These are phyloP conservation scores for Clanis bilineata DNA, from an alignment of 2,888 invertebrate genomes.

Conservation along the genomic window DNA sequence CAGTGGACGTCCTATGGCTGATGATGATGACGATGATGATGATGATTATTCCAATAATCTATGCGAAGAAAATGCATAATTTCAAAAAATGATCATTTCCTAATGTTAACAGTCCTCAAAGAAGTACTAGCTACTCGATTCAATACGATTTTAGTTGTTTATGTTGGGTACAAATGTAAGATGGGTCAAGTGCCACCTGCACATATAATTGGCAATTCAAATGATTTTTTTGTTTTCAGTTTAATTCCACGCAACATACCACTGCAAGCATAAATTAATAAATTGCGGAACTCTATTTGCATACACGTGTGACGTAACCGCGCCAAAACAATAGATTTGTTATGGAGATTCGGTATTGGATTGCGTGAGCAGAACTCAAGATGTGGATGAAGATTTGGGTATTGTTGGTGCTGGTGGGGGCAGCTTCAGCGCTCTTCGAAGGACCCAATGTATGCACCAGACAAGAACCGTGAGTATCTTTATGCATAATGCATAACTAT, in stretches of 20 bases:
- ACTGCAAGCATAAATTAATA: slow-evolving; percentile 12
- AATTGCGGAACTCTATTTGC: slow-evolving; percentile 38
- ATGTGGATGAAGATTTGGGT: slow-evolving; percentile 59
- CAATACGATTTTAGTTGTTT: no score
- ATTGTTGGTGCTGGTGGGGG: slow-evolving; percentile 48
- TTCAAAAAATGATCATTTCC: no score
- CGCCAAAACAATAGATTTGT: slow-evolving; percentile 61
- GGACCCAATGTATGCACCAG: slow-evolving; percentile 91
- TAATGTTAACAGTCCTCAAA: no score
- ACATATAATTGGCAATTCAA: no score
- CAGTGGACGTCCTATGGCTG: no score
- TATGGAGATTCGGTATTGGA: slow-evolving; percentile 59
- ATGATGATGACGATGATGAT: no score
- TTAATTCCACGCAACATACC: neutral
- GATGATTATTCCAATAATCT: no score
- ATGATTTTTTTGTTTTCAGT: neutral
- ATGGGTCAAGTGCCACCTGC: no score
- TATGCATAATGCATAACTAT: neutral
- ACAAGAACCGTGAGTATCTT: slow-evolving; percentile 72
- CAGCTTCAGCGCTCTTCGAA: slow-evolving; percentile 69
- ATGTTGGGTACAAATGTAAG: no score
- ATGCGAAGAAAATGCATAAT: no score
- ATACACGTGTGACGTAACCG: slow-evolving; percentile 54
- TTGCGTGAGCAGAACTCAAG: slow-evolving; percentile 50
- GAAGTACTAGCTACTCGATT: no score